Conservation (phyloP, 2,797 vertebrate species). For the Sebastes taczanowskii region DNA sequence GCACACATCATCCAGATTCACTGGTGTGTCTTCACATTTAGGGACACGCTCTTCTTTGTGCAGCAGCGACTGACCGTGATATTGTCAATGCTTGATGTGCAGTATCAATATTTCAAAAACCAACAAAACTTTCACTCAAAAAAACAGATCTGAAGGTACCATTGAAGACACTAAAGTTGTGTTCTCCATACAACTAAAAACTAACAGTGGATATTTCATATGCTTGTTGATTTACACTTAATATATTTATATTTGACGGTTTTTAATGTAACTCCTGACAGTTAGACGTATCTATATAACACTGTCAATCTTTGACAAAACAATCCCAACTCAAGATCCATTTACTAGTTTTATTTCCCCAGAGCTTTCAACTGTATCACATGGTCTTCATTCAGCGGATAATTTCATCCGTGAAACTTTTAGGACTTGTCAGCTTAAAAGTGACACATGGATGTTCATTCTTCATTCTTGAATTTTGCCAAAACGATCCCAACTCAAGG, state of each 20-base stretch:
- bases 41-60: conserved; percentile 1
- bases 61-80: neutral
- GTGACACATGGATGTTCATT: neutral
- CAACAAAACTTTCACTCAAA: neutral
- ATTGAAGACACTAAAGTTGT: neutral
- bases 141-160: neutral
- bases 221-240: too few species aligned
- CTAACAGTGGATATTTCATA: neutral
- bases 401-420: neutral
- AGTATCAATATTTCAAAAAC: conserved; percentile 17
- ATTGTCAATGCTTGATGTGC: neutral
- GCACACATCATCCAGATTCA: neutral
- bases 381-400: neutral
- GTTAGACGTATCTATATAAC: neutral
- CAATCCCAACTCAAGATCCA: neutral
- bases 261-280: neutral
- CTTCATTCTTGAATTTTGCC: neutral
- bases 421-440: neutral
- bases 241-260: neutral
- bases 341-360: neutral
- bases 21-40: neutral
- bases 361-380: neutral
- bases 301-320: neutral
- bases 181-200: neutral
- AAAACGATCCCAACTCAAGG: neutral